Base-by-base conservation (phyloP, 2,113 vertebrate genomes). In the Peromyscus californicus region DNA sequence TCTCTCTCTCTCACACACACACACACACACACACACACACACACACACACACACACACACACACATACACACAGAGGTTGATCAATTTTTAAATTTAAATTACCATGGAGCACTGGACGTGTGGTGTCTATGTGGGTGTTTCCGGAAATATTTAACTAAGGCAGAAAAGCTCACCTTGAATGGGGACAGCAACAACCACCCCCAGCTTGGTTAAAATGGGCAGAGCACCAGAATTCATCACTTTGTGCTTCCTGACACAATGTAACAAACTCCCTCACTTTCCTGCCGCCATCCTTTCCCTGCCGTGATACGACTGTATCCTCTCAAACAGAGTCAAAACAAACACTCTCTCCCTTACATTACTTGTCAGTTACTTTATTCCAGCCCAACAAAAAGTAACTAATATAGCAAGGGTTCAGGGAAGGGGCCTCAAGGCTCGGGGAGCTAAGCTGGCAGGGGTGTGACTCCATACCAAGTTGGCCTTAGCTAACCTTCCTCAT, bases 371-470 rank as follows among this genome's bases (percentile, higher is more conserved):
- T n/a, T 57, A 54, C 21, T 70, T 24, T 54, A n/a, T 17, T 21
- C 39, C 48, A 54, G 33, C 45, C 45, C 51, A 1, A 7, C 13
- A 24, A 54, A 57, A 51, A 29, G n/a, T 45, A 83, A 31, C 39
- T 29, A 84, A 84, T 26, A 85, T 2, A 45, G 83, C 61, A 85
- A 59, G 45, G 65, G n/a, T 29, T 74, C 24, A 11, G n/a, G 87
- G 21, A 72, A 33, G 78, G 0, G 3, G 42, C 63, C 17, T 48
- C 6, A 57, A 10, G 2, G 21, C 5, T 24, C 33, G 31, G 10
- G 22, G 7, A 86, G 26, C 4, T 7, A 45, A 13, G n/a, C 5
- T 6, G 59, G 54, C 3, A 0, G 11, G 2, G 51, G 17, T 19
- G 11, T 61, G 10, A 80, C 13, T 85, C 45, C 12, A 36, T 11